Evolutionary conservation across 2,797 vertebrate genomes (phyloP).

Genomic region (Spinus olivaceus): DNA sequence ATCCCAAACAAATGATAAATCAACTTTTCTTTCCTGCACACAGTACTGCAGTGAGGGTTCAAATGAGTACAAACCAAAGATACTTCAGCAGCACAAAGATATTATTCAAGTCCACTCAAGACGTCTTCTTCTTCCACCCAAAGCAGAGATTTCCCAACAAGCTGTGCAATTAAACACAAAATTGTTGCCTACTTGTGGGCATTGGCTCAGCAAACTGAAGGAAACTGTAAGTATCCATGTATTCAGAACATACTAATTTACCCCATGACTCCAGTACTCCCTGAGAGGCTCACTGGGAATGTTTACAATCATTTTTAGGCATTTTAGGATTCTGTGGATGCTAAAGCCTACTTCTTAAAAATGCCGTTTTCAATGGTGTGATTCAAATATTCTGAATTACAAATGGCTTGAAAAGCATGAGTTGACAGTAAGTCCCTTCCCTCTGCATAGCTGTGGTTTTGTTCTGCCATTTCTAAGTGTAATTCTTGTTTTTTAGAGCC

Average conservation of each 20-base stretch:
- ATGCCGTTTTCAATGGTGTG: background rate
- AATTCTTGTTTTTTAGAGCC: background rate
- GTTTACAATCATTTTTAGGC: background rate
- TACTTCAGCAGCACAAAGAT: background rate
- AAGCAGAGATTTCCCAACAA: background rate
- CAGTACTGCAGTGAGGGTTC: background rate
- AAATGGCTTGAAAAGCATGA: background rate
- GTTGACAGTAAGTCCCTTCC: background rate
- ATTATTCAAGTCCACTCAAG: background rate
- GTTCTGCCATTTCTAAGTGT: constrained; percentile 22
- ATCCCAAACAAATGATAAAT: background rate
- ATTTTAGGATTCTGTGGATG: background rate
- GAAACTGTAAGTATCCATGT: background rate
- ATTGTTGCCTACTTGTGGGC: background rate
- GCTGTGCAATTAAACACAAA: background rate
- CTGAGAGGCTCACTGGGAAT: background rate
- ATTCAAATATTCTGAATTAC: background rate
- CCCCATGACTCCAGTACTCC: background rate
- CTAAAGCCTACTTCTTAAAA: background rate
- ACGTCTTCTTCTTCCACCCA: background rate
- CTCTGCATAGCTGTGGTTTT: constrained; percentile 23
- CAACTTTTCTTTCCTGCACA: background rate
- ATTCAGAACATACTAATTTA: background rate
- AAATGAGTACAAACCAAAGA: background rate
- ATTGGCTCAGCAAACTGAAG: background rate